These are phyloP conservation scores for Crocodylus rhombifer DNA, from an alignment of 2,797 vertebrate species.

Conservation along the genomic window DNA sequence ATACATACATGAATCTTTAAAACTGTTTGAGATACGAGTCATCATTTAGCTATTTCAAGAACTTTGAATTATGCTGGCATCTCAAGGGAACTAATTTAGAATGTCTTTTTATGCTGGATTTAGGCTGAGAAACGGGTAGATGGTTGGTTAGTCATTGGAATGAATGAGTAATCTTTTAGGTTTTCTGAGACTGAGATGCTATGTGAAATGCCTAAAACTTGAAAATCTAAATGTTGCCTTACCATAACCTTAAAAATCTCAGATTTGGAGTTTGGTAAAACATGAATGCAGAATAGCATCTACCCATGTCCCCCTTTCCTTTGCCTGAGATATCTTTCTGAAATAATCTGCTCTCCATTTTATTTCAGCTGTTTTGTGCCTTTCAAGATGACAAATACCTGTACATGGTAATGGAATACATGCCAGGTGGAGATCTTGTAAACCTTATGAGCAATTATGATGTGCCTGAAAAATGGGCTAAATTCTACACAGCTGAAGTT, in stretches of 20 bases:
- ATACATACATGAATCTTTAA: background rate
- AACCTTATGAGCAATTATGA: constrained; percentile 99
- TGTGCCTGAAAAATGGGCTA: constrained; percentile 98
- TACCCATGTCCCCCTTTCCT: background rate
- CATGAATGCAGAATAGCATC: background rate
- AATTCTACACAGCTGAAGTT: constrained; percentile 98
- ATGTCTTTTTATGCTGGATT: background rate
- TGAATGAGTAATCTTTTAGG: background rate
- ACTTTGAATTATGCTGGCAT: background rate
- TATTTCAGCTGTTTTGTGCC: constrained; percentile 93
- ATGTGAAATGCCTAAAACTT: background rate
- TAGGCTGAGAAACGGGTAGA: background rate
- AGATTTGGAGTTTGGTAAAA: background rate
- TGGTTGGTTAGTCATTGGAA: background rate
- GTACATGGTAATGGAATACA: constrained; percentile 99
- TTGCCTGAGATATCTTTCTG: background rate
- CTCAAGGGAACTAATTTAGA: background rate
- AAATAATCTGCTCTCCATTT: constrained; percentile 4
- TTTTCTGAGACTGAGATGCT: background rate
- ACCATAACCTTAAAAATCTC: background rate
- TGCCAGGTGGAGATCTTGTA: constrained; percentile 99
- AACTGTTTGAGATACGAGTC: background rate
- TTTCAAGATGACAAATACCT: constrained; percentile 98
- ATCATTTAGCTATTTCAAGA: background rate
- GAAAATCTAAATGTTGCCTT: background rate